Evolutionary conservation across 2,888 invertebrate genomes (phyloP), one percentile per base, ranked within the genome.

Genomic region (Crematogaster levior): DNA sequence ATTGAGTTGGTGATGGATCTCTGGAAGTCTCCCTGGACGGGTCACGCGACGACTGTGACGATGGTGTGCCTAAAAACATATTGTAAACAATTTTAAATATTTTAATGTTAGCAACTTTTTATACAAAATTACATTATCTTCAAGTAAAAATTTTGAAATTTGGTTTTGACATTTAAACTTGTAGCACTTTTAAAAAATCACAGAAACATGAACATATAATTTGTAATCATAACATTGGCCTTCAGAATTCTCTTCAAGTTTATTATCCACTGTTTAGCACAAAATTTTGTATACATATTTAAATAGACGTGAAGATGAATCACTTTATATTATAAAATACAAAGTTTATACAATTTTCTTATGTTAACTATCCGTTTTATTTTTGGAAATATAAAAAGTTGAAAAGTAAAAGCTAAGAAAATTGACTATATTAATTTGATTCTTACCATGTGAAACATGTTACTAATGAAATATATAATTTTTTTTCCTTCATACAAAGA

Each of bases 11-110:
- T 89, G 95, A 90, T 84, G 94, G 91, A 90, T 94, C 89, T 88
- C 93, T 88, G 85, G 94, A 90, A 7, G 95, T 94, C 83, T 93
- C 93, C 72, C 93, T 90, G 2, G 95, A 95, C 46, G 95, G 95
- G 82, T 95, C 95, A 79, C 95, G 92, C 3, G 95, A 95, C 24
- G 94, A 94, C 68, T 94, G 94, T 12, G 94, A 94, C 7, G 94
- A 95, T 37, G 94, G 92, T 40, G 94, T 94, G 81, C 94, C 95
- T 95, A 81, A 1, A 90, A 90, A 65, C 3, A 43, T 2, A 40
- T 56, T 56, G n/a, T 63, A 10, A 63, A 15, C 10, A 3, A 3
- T 21, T 24, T 21, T 30, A 53, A 5, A 34, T n/a, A 81, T 61
- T 61, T 74, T 9, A 46, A 51, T 15, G 24, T n/a, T n/a, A n/a